Evolutionary conservation across 2,113 vertebrate genomes (phyloP), one percentile per base, ranked within the genome.

Genomic region (Narcine bancroftii): DNA sequence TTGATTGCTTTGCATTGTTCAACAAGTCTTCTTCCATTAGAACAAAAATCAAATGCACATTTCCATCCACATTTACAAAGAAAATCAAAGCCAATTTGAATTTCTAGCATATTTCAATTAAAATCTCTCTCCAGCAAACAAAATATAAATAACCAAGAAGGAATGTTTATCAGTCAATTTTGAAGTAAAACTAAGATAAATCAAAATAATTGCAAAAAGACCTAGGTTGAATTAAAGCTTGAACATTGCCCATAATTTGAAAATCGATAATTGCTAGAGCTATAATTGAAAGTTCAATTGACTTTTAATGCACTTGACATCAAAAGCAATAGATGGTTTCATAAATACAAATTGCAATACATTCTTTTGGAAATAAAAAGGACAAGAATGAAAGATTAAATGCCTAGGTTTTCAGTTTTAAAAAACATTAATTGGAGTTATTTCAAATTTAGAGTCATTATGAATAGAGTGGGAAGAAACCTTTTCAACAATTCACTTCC

Each of bases 401-500:
- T 79, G 76, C 45, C 42, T 24, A 24, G 10, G 50, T 47, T 47
- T 47, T 79, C 45, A 29, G 21, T 50, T 81, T 50, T 53, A 81
- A 24, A n/a, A n/a, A 15, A 19, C 15, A 87, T 87, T 36, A 36
- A 87, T 87, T 56, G 33, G 29, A 63, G 1, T 60, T 79, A 79
- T 47, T 79, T 79, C 42, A 60, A 87, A 63, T 21, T 9, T 60
- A n/a, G 33, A 60, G 50, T 56, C 5, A 87, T 39, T 60, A n/a
- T 33, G n/a, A 87, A 63, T 36, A 87, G 13, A 56, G 33, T 6
- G 1, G 81, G 36, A n/a, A 21, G 19, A 1, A 63, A n/a, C 2
- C 11, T 83, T 83, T 83, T n/a, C 7, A 87, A 87, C 81, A 36
- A 63, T 87, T 60, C 56, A 87, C n/a, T n/a, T 83, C 81, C 6